Base-by-base conservation (phyloP, 2,888 invertebrate species). In the Cremastinae sp. region DNA sequence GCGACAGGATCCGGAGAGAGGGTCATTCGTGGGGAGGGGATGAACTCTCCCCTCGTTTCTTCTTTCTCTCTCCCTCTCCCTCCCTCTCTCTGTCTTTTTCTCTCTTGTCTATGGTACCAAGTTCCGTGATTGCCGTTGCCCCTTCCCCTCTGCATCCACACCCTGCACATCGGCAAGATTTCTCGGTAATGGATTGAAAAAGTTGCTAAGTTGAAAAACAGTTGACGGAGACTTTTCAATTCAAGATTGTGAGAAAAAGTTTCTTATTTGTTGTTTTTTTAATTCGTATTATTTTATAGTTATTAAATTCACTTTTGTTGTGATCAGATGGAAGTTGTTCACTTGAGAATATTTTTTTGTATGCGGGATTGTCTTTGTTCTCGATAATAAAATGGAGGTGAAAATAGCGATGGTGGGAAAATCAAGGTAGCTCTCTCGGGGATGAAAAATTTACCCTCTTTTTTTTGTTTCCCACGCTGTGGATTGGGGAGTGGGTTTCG, bases 1-100 rank as follows among this genome's bases (percentile, higher is more conserved):
- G 89, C 89, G 89, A 89, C 89, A 88, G 83, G 82, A 74, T 47
- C 69, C 53, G 78, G 82, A 82, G 84, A 80, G 82, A 82, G 84
- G 81, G 80, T 81, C 41, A 20, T 51, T 47, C 22, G 56, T 47
- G 65, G 37, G 75, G 77, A 68, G 77, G 79, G 28, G 5, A 5
- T 2, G 75, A 73, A 74, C 59, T 58, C 62, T 65, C 70, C 72
- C 73, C 68, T 72, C 73, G 74, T 74, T 49, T 78, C 75, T 56
- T 65, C 65, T 77, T 80, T 74, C 49, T n/a, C 37, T 37, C 51
- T 39, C 49, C 18, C 37, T 16, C 61, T 62, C 62, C 3, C 20
- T 62, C 37, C 12, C 62, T 61, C 43, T 35, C 37, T 37, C 61
- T 5, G 47, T 18, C 51, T 20, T 8, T 47, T 22, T 22, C 28